Evolutionary conservation across 2,113 vertebrate genomes (phyloP).

Genomic region (Rhinopomastus cyanomelas): DNA sequence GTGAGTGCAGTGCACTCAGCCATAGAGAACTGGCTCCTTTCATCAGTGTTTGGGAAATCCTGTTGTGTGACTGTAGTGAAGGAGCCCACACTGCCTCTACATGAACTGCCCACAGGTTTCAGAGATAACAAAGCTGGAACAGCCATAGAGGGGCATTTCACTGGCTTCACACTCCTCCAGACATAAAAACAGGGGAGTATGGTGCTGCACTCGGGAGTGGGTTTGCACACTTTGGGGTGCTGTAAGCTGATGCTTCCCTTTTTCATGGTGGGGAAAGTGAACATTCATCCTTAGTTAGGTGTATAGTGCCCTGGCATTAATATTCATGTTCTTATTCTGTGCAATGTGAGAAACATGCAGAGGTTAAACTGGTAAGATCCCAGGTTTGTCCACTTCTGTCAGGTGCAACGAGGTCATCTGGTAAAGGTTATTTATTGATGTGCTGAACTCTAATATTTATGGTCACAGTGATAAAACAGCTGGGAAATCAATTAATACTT

Average conservation of each 20-base stretch:
- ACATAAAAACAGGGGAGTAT: accelerated
- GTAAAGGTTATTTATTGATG: slow-evolving; percentile 2
- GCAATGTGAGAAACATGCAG: not conserved
- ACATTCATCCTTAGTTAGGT: not conserved
- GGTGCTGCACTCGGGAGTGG: not conserved
- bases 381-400: slow-evolving; percentile 6
- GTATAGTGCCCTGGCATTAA: not conserved
- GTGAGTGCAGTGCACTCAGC: not conserved
- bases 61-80: accelerated
- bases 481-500: slow-evolving; percentile 54
- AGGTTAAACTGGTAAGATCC: not conserved
- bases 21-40: not conserved
- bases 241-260: not conserved
- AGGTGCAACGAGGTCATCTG: slow-evolving; percentile 9
- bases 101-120: not conserved
- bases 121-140: not conserved
- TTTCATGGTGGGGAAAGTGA: not conserved
- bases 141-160: not conserved
- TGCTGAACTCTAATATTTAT: slow-evolving; percentile 39
- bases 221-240: not conserved
- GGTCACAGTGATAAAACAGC: slow-evolving; percentile 23
- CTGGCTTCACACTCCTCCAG: accelerated
- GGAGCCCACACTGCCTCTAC: not conserved
- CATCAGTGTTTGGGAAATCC: not conserved
- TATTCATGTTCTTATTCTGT: not conserved